Conservation (phyloP, 2,113 vertebrate species). For the human region DNA sequence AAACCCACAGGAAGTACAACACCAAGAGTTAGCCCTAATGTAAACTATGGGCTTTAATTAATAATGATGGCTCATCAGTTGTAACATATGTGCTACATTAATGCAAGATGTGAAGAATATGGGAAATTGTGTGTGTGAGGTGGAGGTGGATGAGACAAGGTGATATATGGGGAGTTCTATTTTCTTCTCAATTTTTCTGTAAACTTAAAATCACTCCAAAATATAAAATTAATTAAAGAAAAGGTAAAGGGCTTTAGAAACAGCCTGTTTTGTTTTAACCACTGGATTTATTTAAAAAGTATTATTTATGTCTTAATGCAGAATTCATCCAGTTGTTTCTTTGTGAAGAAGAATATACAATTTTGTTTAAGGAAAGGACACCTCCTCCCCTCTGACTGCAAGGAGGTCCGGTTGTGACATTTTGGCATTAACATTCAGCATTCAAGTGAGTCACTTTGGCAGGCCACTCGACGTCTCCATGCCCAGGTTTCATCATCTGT, state of each 20-base stretch:
- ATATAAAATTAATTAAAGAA: neutral
- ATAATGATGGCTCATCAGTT: neutral
- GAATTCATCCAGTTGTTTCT: neutral
- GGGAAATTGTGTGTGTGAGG: neutral
- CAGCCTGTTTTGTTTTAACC: neutral
- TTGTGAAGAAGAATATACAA: neutral
- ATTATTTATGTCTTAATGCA: neutral
- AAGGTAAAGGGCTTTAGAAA: neutral
- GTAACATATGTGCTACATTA: neutral
- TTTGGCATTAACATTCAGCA: constrained; percentile 31
- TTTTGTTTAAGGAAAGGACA: neutral
- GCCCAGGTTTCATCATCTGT: constrained; percentile 48
- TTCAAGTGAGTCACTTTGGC: neutral
- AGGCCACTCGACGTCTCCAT: constrained; percentile 36
- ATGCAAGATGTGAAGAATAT: neutral
- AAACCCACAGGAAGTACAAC: too few species aligned
- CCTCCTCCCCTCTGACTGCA: neutral
- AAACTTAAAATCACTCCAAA: neutral
- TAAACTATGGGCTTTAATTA: neutral
- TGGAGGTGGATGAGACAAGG: neutral
- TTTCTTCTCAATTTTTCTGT: neutral
- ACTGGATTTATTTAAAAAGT: neutral
- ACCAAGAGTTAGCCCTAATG: neutral
- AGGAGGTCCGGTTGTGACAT: neutral
- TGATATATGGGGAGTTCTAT: neutral